Evolutionary conservation across 2,888 invertebrate genomes (phyloP), one percentile per base, ranked within the genome.

Genomic region (Andrena dorsata): DNA sequence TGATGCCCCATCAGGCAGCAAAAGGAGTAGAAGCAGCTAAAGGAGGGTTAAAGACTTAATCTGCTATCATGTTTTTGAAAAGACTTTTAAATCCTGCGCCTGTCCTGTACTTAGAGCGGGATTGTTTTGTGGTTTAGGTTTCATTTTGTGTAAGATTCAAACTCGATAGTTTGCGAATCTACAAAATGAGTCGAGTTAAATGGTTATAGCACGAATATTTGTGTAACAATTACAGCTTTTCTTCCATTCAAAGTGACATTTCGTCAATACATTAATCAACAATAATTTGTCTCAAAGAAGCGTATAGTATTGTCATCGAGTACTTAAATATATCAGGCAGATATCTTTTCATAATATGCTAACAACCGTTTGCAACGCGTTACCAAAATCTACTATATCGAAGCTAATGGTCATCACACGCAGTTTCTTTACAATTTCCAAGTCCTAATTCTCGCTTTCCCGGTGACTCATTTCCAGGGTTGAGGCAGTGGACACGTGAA

Each of bases 401-500:
- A 41, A 41, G 41, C 41, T 16, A 41, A 41, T 41, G 41, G 41
- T 5, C 41, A 16, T 41, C 41, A 41, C 16, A 41, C 61, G 35
- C 3, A 1, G 53, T 60, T 0, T 20, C 53, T 20, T 30, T 2
- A 0, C 1, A 1, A 7, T 10, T 20, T 5, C 6, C 8, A 41
- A 13, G n/a, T 1, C 41, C 41, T 75, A 61, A 2, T 8, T 68
- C 2, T 30, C 16, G 2, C 41, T 20, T 8, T 75, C 69, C 2
- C 13, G 51, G 4, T 28, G 30, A 47, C 65, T 72, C 7, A 2
- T 6, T 60, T 82, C 66, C 13, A 6, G 10, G 0, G 68, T 0
- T 1, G 65, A 56, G 2, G 47, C 47, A 0, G 30, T 10, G 8
- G 79, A 41, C 1, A 53, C 23, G 13, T 83, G 90, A 47, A 94